phyloP scores from a whole-genome alignment of 2,113 vertebrate species.

The Agapornis roseicollis region DNA sequence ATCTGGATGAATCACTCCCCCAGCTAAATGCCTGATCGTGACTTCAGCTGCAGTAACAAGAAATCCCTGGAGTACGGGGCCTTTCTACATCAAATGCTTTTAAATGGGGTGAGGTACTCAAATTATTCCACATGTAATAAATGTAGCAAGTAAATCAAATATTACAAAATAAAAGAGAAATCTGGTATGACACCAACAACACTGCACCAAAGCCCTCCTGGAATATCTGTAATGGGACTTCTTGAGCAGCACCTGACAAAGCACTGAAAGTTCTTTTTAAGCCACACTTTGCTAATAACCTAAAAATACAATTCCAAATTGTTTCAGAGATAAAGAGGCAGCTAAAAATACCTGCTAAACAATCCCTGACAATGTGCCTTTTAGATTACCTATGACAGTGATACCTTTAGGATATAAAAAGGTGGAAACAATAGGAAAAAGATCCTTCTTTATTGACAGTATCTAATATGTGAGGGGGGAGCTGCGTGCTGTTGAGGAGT shows the following conservation, averaged over 20 bases:
- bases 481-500: not conserved
- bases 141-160: conserved; percentile 31
- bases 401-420: not conserved
- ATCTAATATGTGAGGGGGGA: not conserved
- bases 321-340: conserved; percentile 42
- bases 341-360: conserved; percentile 47
- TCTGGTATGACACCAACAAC: not conserved
- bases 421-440: not conserved
- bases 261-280: conserved; percentile 21
- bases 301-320: conserved; percentile 52
- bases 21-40: conserved; percentile 38
- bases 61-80: conserved; percentile 20
- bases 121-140: conserved; percentile 5
- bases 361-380: conserved; percentile 15
- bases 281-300: conserved; percentile 43
- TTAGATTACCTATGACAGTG: not conserved
- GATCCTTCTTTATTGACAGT: not conserved
- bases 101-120: not conserved
- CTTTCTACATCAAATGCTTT: not conserved
- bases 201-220: not conserved
- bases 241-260: conserved; percentile 19
- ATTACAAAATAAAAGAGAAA: not conserved
- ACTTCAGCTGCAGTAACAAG: conserved; percentile 25
- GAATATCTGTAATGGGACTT: conserved; percentile 11
- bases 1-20: conserved; percentile 34